Evolutionary conservation across 2,888 invertebrate genomes (phyloP).

Genomic region (Celastrina argiolus): DNA sequence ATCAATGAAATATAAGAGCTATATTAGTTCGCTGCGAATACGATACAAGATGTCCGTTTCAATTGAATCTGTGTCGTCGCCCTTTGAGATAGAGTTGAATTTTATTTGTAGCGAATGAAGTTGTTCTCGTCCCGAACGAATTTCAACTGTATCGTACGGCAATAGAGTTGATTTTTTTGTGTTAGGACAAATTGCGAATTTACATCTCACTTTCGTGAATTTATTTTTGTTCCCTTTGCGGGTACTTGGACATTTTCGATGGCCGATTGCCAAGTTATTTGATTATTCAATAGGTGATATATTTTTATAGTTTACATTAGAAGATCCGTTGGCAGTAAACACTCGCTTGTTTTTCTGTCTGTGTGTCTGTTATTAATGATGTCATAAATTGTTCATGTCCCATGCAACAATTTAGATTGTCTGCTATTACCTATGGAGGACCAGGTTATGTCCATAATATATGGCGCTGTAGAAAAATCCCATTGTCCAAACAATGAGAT

Average conservation of each 20-base stretch:
- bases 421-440: background rate
- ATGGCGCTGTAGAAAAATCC: background rate
- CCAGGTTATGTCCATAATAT: background rate
- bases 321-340: background rate
- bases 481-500: background rate
- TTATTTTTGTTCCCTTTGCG: conserved; percentile 64
- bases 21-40: conserved; percentile 15
- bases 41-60: background rate
- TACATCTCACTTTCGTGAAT: conserved; percentile 59
- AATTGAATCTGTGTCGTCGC: background rate
- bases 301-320: conserved; percentile 28
- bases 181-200: conserved; percentile 35
- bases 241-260: conserved; percentile 55
- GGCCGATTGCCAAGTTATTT: conserved; percentile 63
- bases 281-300: conserved; percentile 46
- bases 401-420: background rate
- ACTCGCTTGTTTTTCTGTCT: background rate
- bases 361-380: conserved; percentile 4
- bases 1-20: conserved; percentile 15
- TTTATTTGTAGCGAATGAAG: background rate
- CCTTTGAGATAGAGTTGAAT: conserved; percentile 7
- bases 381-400: background rate
- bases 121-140: background rate
- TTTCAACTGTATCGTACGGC: background rate
- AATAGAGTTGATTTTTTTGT: conserved; percentile 11